phyloP scores from a whole-genome alignment of 2,888 invertebrate genomes.

The Ormyrus pomaceus region DNA sequence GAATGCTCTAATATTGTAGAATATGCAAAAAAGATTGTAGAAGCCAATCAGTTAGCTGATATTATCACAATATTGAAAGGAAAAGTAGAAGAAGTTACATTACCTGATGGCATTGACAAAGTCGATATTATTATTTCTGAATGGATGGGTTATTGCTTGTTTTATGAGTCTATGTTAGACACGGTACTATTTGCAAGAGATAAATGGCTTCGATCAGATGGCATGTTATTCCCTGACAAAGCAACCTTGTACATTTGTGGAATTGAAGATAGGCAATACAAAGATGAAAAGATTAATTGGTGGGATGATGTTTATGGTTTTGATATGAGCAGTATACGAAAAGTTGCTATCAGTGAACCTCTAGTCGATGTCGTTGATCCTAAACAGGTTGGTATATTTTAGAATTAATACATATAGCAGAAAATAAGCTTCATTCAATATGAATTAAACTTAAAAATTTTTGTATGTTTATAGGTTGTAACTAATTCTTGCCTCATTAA shows the following conservation, averaged over 20 bases:
- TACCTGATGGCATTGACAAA: constrained; percentile 92
- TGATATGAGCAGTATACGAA: constrained; percentile 98
- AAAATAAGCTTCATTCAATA: constrained; percentile 12
- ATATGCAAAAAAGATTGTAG: constrained; percentile 96
- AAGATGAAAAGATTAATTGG: constrained; percentile 99
- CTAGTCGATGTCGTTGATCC: constrained; percentile 99
- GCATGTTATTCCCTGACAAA: constrained; percentile 94
- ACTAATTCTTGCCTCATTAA: constrained; percentile 96
- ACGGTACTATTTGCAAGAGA: constrained; percentile 99
- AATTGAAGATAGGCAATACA: constrained; percentile 98
- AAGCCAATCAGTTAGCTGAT: constrained; percentile 88
- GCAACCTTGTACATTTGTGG: constrained; percentile 96
- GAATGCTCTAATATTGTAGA: constrained; percentile 99
- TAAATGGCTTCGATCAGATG: constrained; percentile 95
- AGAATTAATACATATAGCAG: background rate
- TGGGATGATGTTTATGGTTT: constrained; percentile 99
- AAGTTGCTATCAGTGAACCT: constrained; percentile 98
- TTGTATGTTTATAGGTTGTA: constrained; percentile 85
- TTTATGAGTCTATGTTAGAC: constrained; percentile 99
- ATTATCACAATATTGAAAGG: constrained; percentile 91
- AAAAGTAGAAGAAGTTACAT: constrained; percentile 94
- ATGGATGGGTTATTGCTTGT: constrained; percentile 92
- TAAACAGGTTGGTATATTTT: constrained; percentile 81
- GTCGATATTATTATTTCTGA: constrained; percentile 95
- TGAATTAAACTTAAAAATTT: background rate